Evolutionary conservation across 1,140 invertebrate species (phyloP).

Genomic region (Venustaconcha ellipsiformis): DNA sequence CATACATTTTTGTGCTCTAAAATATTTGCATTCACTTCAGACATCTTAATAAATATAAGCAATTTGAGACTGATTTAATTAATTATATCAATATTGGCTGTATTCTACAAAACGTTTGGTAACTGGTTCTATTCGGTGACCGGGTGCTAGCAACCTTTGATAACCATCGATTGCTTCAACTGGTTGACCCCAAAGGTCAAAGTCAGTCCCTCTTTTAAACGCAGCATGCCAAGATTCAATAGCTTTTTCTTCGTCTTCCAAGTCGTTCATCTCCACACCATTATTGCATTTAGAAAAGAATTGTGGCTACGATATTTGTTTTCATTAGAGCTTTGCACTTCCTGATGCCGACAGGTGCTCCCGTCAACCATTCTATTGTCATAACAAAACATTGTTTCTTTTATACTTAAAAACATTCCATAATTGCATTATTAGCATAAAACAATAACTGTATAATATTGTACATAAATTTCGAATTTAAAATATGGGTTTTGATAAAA

Average conservation of each 20-base stretch:
- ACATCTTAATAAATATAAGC: too few species aligned
- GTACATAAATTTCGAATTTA: too few species aligned
- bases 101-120: too few species aligned
- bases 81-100: too few species aligned
- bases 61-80: too few species aligned
- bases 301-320: constrained; percentile 2
- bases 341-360: constrained; percentile 26
- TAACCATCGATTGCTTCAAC: constrained; percentile 63
- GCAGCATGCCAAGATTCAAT: constrained; percentile 49
- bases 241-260: constrained; percentile 42
- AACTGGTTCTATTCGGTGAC: too few species aligned
- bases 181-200: constrained; percentile 63
- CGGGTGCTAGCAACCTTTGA: constrained; percentile 41
- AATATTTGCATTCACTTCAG: too few species aligned
- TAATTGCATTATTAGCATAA: too few species aligned
- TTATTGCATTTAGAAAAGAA: constrained; percentile 9
- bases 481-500: background rate
- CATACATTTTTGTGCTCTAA: too few species aligned
- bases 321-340: constrained; percentile 11
- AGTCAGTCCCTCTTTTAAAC: constrained; percentile 58
- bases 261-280: constrained; percentile 30
- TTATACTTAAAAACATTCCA: background rate
- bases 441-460: too few species aligned
- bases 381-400: constrained; percentile 1
- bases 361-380: constrained; percentile 6